These are phyloP conservation scores for Phania funesta DNA, from an alignment of 2,888 invertebrate species.

Conservation along the genomic window DNA sequence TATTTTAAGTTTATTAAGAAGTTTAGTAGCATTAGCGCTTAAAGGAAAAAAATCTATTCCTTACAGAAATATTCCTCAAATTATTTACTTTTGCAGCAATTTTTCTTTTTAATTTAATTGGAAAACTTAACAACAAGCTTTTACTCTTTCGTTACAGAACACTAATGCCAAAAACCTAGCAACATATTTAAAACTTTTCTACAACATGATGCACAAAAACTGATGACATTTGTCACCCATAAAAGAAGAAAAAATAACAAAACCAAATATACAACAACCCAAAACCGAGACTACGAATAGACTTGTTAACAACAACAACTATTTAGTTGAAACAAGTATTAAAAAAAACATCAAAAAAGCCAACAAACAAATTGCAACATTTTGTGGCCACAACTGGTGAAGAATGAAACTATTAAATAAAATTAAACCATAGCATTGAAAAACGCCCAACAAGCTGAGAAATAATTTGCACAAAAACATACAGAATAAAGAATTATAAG, in stretches of 20 bases:
- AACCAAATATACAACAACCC: slow-evolving; percentile 11
- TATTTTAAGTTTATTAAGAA: too few relatives aligned
- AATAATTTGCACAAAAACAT: slow-evolving; percentile 18
- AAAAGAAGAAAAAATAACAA: neutral
- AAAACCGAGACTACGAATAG: slow-evolving; percentile 53
- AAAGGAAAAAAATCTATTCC: too few relatives aligned
- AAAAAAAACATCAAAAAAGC: slow-evolving; percentile 19
- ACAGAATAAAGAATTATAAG: slow-evolving; percentile 47
- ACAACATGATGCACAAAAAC: slow-evolving; percentile 59
- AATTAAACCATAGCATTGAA: slow-evolving; percentile 33
- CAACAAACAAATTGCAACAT: slow-evolving; percentile 52
- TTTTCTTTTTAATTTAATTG: neutral
- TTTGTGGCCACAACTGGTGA: slow-evolving; percentile 64
- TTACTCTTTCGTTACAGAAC: slow-evolving; percentile 30
- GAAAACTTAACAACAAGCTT: slow-evolving; percentile 2
- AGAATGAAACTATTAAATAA: slow-evolving; percentile 54
- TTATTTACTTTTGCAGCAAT: neutral
- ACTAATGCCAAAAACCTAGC: neutral
- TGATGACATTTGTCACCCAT: slow-evolving; percentile 54
- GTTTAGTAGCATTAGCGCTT: too few relatives aligned
- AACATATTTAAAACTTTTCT: slow-evolving; percentile 48
- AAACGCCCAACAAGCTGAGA: slow-evolving; percentile 33
- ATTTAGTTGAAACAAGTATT: slow-evolving; percentile 24
- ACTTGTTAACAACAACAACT: slow-evolving; percentile 59
- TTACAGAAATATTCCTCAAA: neutral